Base-by-base conservation (phyloP, 2,888 invertebrate genomes). In the Troides aeacus region DNA sequence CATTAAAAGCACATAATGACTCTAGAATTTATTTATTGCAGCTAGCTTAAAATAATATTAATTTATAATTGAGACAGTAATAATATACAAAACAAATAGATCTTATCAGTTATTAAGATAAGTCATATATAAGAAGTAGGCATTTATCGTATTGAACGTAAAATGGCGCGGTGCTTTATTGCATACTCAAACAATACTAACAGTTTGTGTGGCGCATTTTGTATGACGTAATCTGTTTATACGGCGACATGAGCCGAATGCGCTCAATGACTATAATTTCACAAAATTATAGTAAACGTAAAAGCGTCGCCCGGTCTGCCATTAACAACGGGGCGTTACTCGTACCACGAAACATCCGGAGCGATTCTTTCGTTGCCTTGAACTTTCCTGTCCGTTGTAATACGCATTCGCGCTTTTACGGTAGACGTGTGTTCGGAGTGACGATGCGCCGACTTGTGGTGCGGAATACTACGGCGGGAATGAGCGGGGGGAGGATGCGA, bases 241-340 rank as follows among this genome's bases (percentile, higher is more conserved):
- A 75, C 76, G 77, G 72, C 77, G 75, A 79, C 78, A 76, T 76
- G 77, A 76, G 71, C 30, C 71, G 73, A 74, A 75, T 77, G 76
- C 74, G 74, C 80, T 83, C 82, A 84, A 83, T 85, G 82, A 78
- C 81, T 81, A 77, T 82, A 81, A 83, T 85, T 86, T 85, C 79
- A 82, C 79, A 78, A 84, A 86, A 87, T 85, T 83, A 84, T 84
- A 80, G 81, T 86, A 82, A 83, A 80, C 81, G 82, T 84, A 81
- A 83, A 79, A 78, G 75, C 77, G 77, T 74, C 74, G 78, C 75
- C 73, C 73, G 78, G 77, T 79, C 77, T 73, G 75, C 77, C 80
- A 80, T 83, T 80, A 83, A 82, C 78, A 80, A 79, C 77, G 74
- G 72, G 74, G 66, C 70, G 68, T 62, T 61, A 66, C 74, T 76